A percentile compares a stretch with the other conserved stretches of the same genome.
These are phyloP conservation scores for Microtus montanus DNA, from an alignment of 2,113 vertebrate species.

Conservation along the genomic window DNA sequence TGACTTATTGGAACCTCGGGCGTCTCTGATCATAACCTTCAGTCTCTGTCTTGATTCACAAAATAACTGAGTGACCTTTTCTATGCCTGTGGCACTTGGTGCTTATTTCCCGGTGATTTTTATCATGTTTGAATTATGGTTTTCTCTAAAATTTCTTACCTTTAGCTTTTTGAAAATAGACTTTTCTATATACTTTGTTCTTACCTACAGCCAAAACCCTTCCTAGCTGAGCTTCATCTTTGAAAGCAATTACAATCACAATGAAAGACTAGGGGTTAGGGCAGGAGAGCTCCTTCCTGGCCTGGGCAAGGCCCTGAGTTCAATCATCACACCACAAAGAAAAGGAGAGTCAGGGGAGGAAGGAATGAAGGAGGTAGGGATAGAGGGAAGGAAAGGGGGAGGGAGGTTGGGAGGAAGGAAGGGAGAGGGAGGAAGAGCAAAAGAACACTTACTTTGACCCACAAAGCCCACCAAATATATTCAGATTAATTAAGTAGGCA, in stretches of 20 bases:
- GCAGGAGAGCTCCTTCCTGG: not conserved
- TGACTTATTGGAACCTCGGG: not conserved
- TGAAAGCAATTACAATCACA: not conserved
- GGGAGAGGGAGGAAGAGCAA: not conserved
- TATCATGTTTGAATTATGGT: constrained; percentile 1
- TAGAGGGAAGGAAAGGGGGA: not conserved
- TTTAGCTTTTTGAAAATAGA: not conserved
- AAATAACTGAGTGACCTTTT: constrained; percentile 6
- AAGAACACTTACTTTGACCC: not conserved
- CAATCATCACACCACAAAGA: not conserved
- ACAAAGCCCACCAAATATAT: not conserved
- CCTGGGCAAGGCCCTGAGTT: not conserved
- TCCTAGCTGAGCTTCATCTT: not conserved
- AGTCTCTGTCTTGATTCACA: not conserved
- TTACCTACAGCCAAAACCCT: not conserved
- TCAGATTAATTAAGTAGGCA: not conserved
- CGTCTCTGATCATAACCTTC: not conserved
- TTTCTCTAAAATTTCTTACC: not conserved
- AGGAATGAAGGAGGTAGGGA: not conserved
- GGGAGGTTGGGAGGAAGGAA: not conserved
- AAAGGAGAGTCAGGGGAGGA: not conserved
- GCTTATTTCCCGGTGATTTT: constrained; percentile 11
- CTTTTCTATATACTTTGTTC: not conserved
- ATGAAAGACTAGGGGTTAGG: not conserved
- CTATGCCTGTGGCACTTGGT: not conserved